Base-by-base conservation (phyloP, 2,888 invertebrate genomes). In the Drosophila greeni region DNA sequence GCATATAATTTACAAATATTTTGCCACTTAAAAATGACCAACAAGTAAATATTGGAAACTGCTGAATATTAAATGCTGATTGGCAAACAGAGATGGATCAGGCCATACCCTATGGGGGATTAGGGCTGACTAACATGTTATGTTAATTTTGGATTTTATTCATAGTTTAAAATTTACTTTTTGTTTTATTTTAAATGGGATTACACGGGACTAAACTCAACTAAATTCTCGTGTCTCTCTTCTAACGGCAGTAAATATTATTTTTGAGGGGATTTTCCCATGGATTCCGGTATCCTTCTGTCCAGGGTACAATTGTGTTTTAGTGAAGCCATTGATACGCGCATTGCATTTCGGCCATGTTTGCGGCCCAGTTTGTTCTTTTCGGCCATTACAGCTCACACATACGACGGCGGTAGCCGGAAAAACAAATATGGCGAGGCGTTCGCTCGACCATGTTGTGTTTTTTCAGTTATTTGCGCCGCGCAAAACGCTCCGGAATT, bases 401-500 rank as follows among this genome's bases (percentile, higher is more conserved):
- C 52, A 54, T n/a, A 29, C 36, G 18, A 9, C 29, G 1, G 14
- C 47, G 55, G 66, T 40, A 64, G 66, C 66, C 72, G 72, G 72
- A 67, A 61, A 61, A 57, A 74, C 69, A 53, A 77, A 72, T 75
- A 82, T 62, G 68, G 72, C 66, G 42, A 12, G 71, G 68, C 57
- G 70, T 53, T 68, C 42, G 42, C n/a, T 42, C 42, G 11, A 24
- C 42, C 42, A 42, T 72, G 79, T 73, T 66, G 66, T 73, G 75
- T 82, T 59, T 37, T 37, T 58, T 39, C 31, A 37, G 43, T 43
- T 77, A 82, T 80, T 84, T 77, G 43, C 33, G 36, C 40, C 57
- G 42, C 67, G 72, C n/a, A 20, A 29, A 51, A 42, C 47, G 49
- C 43, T 59, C 42, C 42, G 49, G 43, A 39, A 57, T 67, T 59